Evolutionary conservation across 2,888 invertebrate species (phyloP).

Genomic region (Rhagophthalmus giganteus): DNA sequence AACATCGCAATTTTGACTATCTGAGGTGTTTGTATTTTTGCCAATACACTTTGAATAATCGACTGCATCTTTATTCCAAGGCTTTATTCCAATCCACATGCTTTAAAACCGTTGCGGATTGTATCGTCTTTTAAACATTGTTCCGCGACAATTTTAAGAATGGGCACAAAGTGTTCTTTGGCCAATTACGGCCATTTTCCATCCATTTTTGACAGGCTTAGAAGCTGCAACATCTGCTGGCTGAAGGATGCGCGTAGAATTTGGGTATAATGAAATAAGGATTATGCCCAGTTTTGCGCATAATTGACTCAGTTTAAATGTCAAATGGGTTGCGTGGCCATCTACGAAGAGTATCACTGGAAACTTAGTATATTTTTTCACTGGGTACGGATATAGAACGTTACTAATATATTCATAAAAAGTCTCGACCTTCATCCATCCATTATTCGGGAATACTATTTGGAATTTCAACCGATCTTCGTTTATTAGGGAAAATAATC

Average conservation of each 20-base stretch:
- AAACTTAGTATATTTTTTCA: slow-evolving; percentile 15
- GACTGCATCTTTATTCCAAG: not conserved
- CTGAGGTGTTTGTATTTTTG: no score
- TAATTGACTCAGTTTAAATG: slow-evolving; percentile 31
- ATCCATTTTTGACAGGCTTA: no score
- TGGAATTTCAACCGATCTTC: slow-evolving; percentile 44
- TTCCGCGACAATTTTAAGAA: not conserved
- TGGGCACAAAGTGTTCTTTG: not conserved
- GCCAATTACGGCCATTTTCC: no score
- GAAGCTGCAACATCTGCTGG: no score
- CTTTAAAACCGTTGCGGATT: no score
- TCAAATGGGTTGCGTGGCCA: slow-evolving; percentile 32
- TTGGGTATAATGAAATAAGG: not conserved
- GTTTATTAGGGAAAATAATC: slow-evolving; percentile 47
- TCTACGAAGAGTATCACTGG: slow-evolving; percentile 27
- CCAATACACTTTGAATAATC: no score
- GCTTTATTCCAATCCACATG: not conserved
- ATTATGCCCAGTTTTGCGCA: slow-evolving; percentile 17
- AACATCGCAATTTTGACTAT: no score
- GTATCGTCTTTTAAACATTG: no score
- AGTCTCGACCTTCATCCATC: slow-evolving; percentile 52
- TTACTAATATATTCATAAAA: slow-evolving; percentile 49
- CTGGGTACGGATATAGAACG: slow-evolving; percentile 14
- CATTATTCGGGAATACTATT: slow-evolving; percentile 46
- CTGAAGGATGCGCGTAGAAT: no score